Conservation (phyloP, 2,888 invertebrate genomes). For the Cantharis nigra region DNA sequence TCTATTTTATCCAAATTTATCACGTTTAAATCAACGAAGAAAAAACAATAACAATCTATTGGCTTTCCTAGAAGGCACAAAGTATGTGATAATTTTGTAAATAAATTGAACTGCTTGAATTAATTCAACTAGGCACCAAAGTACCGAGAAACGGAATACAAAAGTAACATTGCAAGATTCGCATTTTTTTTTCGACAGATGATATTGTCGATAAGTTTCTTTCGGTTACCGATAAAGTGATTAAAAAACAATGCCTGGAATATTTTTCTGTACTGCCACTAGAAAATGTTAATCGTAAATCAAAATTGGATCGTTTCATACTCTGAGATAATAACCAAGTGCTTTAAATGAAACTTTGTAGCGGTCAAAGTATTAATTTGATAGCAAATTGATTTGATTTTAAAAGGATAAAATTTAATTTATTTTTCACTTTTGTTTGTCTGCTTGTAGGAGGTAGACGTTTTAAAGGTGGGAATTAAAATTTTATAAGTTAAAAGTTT, state of each 20-base stretch:
- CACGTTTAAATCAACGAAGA: not conserved
- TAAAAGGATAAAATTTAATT: constrained; percentile 13
- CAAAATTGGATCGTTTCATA: not conserved
- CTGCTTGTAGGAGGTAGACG: not conserved
- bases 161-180: not conserved
- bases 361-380: constrained; percentile 23
- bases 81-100: not conserved
- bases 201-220: not conserved
- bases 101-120: not conserved
- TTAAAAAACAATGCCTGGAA: not conserved
- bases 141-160: not conserved
- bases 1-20: not conserved
- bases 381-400: constrained; percentile 16
- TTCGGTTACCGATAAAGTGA: not conserved
- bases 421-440: not conserved
- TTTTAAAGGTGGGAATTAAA: not conserved
- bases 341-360: constrained; percentile 23
- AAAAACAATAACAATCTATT: not conserved
- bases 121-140: not conserved
- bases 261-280: not conserved
- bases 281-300: not conserved
- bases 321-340: not conserved
- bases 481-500: not conserved
- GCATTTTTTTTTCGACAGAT: not conserved
- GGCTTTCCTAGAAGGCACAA: not conserved